phyloP scores from a whole-genome alignment of 2,797 vertebrate genomes.

The Chelidonichthys spinosus region DNA sequence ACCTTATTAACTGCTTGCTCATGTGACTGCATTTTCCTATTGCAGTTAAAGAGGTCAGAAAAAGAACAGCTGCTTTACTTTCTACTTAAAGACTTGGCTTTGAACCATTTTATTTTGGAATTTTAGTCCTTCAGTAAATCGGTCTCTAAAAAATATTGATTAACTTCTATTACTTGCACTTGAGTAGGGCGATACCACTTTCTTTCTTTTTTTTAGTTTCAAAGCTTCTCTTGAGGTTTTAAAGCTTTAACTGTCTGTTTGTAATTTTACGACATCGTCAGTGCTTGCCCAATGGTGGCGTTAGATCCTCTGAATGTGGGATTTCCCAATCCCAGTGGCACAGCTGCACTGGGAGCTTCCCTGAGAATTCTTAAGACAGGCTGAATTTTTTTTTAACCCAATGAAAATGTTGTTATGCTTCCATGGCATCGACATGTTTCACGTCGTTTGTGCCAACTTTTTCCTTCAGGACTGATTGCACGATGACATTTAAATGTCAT shows the following conservation, averaged over 20 bases:
- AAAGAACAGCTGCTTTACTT: not conserved
- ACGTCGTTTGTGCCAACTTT: too few relatives aligned
- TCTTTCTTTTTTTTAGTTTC: too few relatives aligned
- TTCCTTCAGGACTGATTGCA: too few relatives aligned
- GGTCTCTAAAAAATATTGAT: not conserved
- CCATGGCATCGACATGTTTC: not conserved
- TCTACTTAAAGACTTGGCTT: not conserved
- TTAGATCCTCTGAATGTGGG: too few relatives aligned
- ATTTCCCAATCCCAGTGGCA: too few relatives aligned
- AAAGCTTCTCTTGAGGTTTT: not conserved
- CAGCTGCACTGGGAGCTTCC: too few relatives aligned
- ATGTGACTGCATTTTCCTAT: not conserved
- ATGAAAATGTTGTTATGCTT: not conserved
- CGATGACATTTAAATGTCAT: too few relatives aligned
- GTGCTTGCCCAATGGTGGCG: too few relatives aligned
- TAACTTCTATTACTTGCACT: not conserved
- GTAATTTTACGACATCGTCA: too few relatives aligned
- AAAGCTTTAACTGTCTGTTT: not conserved
- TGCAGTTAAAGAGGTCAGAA: not conserved
- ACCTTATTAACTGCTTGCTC: conserved; percentile 2
- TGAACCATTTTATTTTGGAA: not conserved
- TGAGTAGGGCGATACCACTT: not conserved
- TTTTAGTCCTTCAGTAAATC: not conserved
- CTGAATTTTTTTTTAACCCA: not conserved
- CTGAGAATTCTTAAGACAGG: too few relatives aligned